Evolutionary conservation across 1,140 invertebrate genomes (phyloP), one percentile per base, ranked within the genome.

Genomic region (Nautilus pompilius): DNA sequence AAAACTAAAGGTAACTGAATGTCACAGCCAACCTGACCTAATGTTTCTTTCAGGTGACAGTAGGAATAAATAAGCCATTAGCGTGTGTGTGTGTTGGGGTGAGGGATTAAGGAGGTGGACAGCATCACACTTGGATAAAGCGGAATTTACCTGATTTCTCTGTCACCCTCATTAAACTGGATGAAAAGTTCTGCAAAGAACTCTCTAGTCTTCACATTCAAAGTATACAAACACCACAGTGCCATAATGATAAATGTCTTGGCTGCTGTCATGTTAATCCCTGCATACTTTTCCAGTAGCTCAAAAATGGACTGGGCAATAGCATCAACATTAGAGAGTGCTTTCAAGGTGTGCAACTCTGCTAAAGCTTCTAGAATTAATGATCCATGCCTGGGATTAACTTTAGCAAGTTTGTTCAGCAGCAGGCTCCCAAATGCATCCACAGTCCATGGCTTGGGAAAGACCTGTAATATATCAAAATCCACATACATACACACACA

Each of bases 81-180:
- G n/a, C n/a, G n/a, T n/a, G n/a, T n/a, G n/a, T n/a, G n/a, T n/a
- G n/a, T n/a, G n/a, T n/a, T n/a, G n/a, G n/a, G n/a, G n/a, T n/a
- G n/a, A n/a, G n/a, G n/a, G n/a, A n/a, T n/a, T n/a, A n/a, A n/a
- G n/a, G n/a, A n/a, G n/a, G n/a, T n/a, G n/a, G n/a, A n/a, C n/a
- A n/a, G n/a, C n/a, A n/a, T n/a, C n/a, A n/a, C n/a, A n/a, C n/a
- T n/a, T n/a, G n/a, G n/a, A n/a, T n/a, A n/a, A n/a, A n/a, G n/a
- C n/a, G 34, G 0, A 36, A 30, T 29, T 57, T 60, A 81, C 79
- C 78, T 78, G 34, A 80, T 65, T 68, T 79, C 75, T n/a, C 70
- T 72, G 49, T 82, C 79, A 22, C 79, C 80, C 63, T 80, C 78
- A 28, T 81, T 49, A 55, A 77, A 79, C 61, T 80, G 77, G 8